Percentiles rank a stretch among this genome's conserved stretches.
Evolutionary conservation across 2,797 vertebrate genomes (phyloP).

Genomic region (Craterocephalus amniculus): DNA sequence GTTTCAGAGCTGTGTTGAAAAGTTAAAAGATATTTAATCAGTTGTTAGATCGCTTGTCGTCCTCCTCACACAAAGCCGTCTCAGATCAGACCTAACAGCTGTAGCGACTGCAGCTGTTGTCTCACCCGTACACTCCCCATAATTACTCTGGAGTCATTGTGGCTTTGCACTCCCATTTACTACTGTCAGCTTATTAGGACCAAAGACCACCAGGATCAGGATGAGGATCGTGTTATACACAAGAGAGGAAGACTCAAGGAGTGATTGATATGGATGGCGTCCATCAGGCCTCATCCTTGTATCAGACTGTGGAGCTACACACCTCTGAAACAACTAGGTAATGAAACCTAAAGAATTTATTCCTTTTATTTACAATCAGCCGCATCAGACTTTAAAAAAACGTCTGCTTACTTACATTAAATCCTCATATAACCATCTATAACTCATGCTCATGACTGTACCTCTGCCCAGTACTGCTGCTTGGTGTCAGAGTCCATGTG

Average conservation of each 20-base stretch:
- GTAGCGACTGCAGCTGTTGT: slow-evolving; percentile 63
- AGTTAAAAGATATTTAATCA: slow-evolving; percentile 27
- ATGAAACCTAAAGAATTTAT: background rate
- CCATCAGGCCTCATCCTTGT: slow-evolving; percentile 23
- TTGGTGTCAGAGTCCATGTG: slow-evolving; percentile 98
- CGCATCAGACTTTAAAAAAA: background rate
- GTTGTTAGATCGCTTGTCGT: slow-evolving; percentile 29
- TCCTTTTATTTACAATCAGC: background rate
- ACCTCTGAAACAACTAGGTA: background rate
- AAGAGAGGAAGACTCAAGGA: slow-evolving; percentile 21
- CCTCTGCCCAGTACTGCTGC: slow-evolving; percentile 99
- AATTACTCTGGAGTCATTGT: slow-evolving; percentile 70
- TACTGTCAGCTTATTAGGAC: slow-evolving; percentile 69
- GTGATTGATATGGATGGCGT: slow-evolving; percentile 28
- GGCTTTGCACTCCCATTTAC: slow-evolving; percentile 73
- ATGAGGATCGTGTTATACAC: slow-evolving; percentile 62
- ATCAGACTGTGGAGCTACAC: background rate
- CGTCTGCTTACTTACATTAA: background rate
- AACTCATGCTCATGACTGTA: slow-evolving; percentile 52
- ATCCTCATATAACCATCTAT: no score
- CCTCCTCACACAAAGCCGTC: slow-evolving; percentile 20
- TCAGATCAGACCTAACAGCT: slow-evolving; percentile 57
- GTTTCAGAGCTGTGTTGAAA: no score
- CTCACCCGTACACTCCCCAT: slow-evolving; percentile 26
- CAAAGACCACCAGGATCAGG: slow-evolving; percentile 57